Percentiles rank a stretch among this genome's conserved stretches.
These are phyloP conservation scores for Cuculus canorus DNA, from an alignment of 2,797 vertebrate genomes.

Conservation along the genomic window DNA sequence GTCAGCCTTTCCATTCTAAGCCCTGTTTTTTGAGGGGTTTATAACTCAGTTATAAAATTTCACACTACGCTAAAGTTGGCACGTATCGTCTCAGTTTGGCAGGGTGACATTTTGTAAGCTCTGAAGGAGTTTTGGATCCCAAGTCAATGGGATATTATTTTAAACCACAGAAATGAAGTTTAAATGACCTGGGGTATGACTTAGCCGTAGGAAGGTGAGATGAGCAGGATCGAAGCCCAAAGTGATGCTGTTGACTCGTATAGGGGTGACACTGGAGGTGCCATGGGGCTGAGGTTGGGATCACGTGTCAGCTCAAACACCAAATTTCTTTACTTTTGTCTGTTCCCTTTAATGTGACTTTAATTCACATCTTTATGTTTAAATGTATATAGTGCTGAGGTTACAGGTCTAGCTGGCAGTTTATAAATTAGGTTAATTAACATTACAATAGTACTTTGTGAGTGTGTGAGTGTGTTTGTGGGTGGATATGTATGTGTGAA, in stretches of 20 bases:
- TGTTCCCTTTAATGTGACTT: conserved; percentile 10
- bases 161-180: conserved; percentile 72
- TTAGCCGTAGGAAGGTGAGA: conserved; percentile 57
- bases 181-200: conserved; percentile 68
- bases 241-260: background rate
- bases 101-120: conserved; percentile 75
- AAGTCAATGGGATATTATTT: conserved; percentile 73
- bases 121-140: conserved; percentile 75
- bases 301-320: background rate
- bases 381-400: conserved; percentile 50
- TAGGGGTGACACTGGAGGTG: background rate
- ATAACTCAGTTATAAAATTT: conserved; percentile 81
- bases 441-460: conserved; percentile 49
- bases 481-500: background rate
- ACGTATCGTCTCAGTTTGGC: conserved; percentile 66
- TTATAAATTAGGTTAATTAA: conserved; percentile 78
- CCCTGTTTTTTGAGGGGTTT: conserved; percentile 76
- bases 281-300: background rate
- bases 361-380: conserved; percentile 62
- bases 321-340: conserved; percentile 33
- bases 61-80: conserved; percentile 73
- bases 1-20: conserved; percentile 77
- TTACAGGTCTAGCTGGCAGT: conserved; percentile 54
- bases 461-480: background rate
- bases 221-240: background rate